phyloP scores from a whole-genome alignment of 2,797 vertebrate species.

The Molossus molossus region DNA sequence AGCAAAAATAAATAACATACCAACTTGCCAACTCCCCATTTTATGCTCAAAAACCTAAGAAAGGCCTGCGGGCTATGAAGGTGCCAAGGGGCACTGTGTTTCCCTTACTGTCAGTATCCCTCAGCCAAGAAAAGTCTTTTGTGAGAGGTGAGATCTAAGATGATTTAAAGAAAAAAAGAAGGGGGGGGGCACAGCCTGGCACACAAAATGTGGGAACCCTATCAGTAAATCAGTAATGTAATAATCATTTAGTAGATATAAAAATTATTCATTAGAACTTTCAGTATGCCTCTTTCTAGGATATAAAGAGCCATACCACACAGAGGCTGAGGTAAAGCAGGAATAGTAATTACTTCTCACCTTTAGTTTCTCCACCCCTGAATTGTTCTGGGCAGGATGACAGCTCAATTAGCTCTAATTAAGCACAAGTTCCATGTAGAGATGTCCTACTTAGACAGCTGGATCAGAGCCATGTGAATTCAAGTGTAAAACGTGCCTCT shows the following conservation, averaged over 20 bases:
- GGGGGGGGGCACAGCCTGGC: background rate
- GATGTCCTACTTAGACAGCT: conserved; percentile 80
- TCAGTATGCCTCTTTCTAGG: conserved; percentile 54
- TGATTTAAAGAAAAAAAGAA: background rate
- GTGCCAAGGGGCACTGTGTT: background rate
- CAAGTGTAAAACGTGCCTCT: conserved; percentile 86
- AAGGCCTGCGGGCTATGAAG: background rate
- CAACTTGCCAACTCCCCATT: conserved; percentile 35
- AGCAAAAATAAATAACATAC: conserved; percentile 7
- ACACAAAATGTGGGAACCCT: conserved; percentile 27
- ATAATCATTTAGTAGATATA: background rate
- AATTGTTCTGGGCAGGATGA: conserved; percentile 55
- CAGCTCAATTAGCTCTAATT: conserved; percentile 79
- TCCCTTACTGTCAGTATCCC: background rate
- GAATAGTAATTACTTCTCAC: conserved; percentile 38
- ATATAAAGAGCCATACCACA: background rate
- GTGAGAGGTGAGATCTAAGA: background rate
- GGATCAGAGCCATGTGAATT: conserved; percentile 85
- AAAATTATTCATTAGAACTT: conserved; percentile 61
- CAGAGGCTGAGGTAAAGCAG: background rate
- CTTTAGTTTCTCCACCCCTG: background rate
- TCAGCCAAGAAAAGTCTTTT: background rate
- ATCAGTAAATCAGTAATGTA: background rate
- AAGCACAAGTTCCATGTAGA: conserved; percentile 70
- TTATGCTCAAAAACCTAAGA: conserved; percentile 40